Base-by-base conservation (phyloP, 1,140 invertebrate genomes). In the Cydia splendana region DNA sequence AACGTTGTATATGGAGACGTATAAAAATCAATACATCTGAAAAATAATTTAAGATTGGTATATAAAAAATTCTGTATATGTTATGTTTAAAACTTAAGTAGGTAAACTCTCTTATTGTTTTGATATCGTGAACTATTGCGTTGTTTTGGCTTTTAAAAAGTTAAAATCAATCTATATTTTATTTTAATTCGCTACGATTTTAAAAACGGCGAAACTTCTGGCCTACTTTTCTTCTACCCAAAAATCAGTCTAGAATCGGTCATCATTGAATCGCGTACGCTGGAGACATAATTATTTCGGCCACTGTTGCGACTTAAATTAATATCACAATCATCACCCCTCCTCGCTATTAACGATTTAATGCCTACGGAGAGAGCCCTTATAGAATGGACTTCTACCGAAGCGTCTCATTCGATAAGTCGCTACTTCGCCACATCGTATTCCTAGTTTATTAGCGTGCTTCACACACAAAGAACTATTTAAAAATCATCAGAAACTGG, bases 11-110 rank as follows among this genome's bases (percentile, higher is more conserved):
- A 93, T 93, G 88, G 88, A 88, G 88, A 88, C 87, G 88, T 93
- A 93, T 93, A 93, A 93, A 93, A 93, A 91, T 90, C 85, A 93
- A 90, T 93, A 91, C 88, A 91, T 93, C 91, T 91, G 91, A 91
- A 93, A 91, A 93, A 91, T 91, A 89, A 93, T 93, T 91, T 91
- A 91, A 90, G 83, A 83, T 89, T 82, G 87, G 85, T 90, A 91
- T 91, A 92, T 92, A 92, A 91, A 93, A 93, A 85, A 88, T 91
- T 92, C 80, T 89, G 87, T 93, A 91, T 88, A 93, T 87, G 84
- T 91, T 87, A 87, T 85, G 84, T 89, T 91, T 91, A 90, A 93
- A 93, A 91, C 91, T 91, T 91, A 93, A 91, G 57, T 62, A 62
- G 18, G 57, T 91, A 91, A 90, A 90, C 85, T 91, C 89, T 93